A percentile compares a stretch with the other conserved stretches of the same genome.
Conservation (phyloP, 2,888 invertebrate species). For the Drosophila diplacantha region DNA sequence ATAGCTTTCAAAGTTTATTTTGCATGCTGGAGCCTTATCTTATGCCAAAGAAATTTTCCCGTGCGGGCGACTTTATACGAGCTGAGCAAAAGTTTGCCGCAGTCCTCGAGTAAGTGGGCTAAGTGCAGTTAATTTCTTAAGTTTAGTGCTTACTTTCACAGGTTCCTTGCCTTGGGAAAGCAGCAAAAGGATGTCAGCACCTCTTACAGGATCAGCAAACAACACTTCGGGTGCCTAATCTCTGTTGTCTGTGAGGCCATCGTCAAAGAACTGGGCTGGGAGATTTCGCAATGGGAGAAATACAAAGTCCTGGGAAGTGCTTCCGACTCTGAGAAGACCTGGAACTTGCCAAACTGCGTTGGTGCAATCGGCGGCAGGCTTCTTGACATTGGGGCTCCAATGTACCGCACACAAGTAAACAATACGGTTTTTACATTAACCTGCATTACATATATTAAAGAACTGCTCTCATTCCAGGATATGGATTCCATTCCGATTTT, state of each 20-base stretch:
- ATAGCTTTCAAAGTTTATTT: constrained; percentile 4
- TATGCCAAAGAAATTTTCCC: background rate
- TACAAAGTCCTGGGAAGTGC: background rate
- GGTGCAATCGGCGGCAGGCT: constrained; percentile 6
- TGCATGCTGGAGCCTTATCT: background rate
- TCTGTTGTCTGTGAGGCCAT: background rate
- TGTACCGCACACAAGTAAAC: background rate
- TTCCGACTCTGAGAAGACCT: background rate
- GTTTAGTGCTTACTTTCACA: background rate
- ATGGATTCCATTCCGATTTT: background rate
- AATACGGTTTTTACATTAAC: background rate
- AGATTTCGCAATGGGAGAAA: constrained; percentile 5
- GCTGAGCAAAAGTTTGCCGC: constrained; percentile 2
- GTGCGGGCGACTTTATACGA: background rate
- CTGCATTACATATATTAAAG: background rate
- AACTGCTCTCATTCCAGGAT: background rate
- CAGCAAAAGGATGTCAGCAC: background rate
- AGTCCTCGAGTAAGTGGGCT: constrained; percentile 1
- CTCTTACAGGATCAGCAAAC: constrained; percentile 7
- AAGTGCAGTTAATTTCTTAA: background rate
- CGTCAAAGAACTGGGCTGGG: constrained; percentile 1
- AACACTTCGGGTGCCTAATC: background rate
- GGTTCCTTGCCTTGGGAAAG: background rate
- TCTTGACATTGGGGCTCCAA: background rate
- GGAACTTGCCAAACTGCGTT: constrained; percentile 1